Base-by-base conservation (phyloP, 2,797 vertebrate genomes). In the Sitta carolinensis region DNA sequence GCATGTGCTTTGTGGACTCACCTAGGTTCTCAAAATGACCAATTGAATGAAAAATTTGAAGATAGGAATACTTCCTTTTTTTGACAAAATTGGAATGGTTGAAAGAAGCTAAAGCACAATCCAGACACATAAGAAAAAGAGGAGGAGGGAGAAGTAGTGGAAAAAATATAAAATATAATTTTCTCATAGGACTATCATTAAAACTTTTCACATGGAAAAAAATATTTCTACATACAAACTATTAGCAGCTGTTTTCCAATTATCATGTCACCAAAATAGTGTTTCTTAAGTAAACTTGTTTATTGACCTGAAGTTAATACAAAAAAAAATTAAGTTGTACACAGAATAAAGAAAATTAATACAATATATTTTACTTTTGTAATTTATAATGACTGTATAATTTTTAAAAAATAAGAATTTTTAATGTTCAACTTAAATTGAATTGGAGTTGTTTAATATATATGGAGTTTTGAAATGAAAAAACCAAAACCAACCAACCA, bases 121-220 rank as follows among this genome's bases (percentile, higher is more conserved):
- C 14, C 21, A 54, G 45, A 36, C 2, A n/a, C 0, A 0, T 55
- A 59, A 82, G 7, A 30, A 89, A 72, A 67, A 50, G 13, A 6
- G 2, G 10, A 2, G 2, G 7, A 13, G 3, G 3, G 5, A 2
- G 3, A 10, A 79, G 20, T 16, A 55, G 1, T 61, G 16, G 32
- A 77, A 76, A 62, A 91, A 47, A 38, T 4, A 36, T 7, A 58
- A 70, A 70, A 59, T 25, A 18, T 3, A 0, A 12, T 76, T 89
- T 90, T 76, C 19, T 30, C 32, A 45, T 27, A 38, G 19, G 42
- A 69, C 2, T 40, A 32, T 51, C 9, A 23, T 85, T 22, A 40
- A 13, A 75, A 40, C 5, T 2, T 80, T 87, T 72, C 47, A 62
- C 16, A 74, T 21, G 17, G 13, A 38, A 74, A 20, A 40, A 9